These are phyloP conservation scores for Trachurus trachurus DNA, from an alignment of 2,797 vertebrate genomes.

Conservation along the genomic window DNA sequence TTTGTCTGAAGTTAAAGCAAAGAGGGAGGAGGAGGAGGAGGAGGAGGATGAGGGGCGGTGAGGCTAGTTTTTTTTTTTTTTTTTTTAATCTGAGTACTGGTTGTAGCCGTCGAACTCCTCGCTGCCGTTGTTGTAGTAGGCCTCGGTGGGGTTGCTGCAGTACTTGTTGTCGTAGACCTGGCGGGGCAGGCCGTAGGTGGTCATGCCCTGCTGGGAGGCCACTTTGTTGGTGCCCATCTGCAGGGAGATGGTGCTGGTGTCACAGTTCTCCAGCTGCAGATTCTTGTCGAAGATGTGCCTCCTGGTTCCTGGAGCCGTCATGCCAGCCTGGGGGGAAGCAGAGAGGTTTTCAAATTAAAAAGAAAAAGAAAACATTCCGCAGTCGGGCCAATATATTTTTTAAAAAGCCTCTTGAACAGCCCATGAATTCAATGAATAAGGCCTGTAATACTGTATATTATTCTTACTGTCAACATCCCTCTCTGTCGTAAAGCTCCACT, in stretches of 20 bases:
- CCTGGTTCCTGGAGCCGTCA: conserved; percentile 95
- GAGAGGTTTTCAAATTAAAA: neutral
- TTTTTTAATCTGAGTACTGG: conserved; percentile 88
- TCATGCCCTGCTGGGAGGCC: conserved; percentile 95
- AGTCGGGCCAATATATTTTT: neutral
- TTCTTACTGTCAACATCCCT: neutral
- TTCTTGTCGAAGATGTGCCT: conserved; percentile 95
- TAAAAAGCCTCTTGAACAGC: neutral
- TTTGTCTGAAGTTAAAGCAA: conserved; percentile 57
- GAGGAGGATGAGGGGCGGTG: neutral
- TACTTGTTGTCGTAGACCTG: conserved; percentile 97
- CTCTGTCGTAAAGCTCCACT: neutral
- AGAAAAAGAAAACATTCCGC: neutral
- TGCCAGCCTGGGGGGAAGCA: conserved; percentile 87
- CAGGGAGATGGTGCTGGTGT: conserved; percentile 91
- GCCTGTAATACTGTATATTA: neutral
- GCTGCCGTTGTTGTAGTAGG: conserved; percentile 81
- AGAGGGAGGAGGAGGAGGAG: conserved; percentile 6
- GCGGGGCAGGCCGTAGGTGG: conserved; percentile 92
- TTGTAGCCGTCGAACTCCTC: conserved; percentile 89
- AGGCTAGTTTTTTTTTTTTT: neutral
- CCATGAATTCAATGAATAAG: neutral
- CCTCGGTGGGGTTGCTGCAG: conserved; percentile 86
- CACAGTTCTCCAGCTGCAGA: conserved; percentile 93
- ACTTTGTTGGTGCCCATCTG: conserved; percentile 98